These are phyloP conservation scores for roundworm (Caenorhabditis elegans) DNA, from an alignment of 1,140 invertebrate species.

Conservation along the genomic window DNA sequence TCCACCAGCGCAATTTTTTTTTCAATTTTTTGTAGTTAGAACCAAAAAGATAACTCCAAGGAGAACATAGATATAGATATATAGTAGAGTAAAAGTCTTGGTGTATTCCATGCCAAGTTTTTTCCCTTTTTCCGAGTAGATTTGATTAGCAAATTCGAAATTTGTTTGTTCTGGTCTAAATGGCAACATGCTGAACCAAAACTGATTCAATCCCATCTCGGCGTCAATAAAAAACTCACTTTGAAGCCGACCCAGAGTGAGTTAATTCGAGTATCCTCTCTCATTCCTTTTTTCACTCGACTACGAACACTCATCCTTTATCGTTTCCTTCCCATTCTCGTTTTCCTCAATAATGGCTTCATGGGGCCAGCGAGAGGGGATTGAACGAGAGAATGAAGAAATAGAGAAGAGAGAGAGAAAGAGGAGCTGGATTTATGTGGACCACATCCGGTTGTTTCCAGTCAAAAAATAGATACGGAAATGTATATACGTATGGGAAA, in stretches of 20 bases:
- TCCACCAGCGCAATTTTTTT: no score
- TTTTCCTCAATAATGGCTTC: not conserved
- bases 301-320: constrained; percentile 2
- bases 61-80: no score
- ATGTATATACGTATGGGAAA: not conserved
- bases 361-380: not conserved
- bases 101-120: no score
- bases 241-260: not conserved
- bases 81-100: no score
- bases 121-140: no score
- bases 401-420: not conserved
- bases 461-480: not conserved
- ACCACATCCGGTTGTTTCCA: constrained; percentile 13
- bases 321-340: not conserved
- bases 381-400: not conserved
- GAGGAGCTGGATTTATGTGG: constrained; percentile 4
- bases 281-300: not conserved
- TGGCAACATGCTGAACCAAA: not conserved
- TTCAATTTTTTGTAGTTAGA: no score
- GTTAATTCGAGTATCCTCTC: not conserved
- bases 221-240: not conserved
- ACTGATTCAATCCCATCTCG: not conserved
- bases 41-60: no score
- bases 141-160: no score
- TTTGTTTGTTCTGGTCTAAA: not conserved